These are phyloP conservation scores for cat (Felis catus) DNA, from an alignment of 2,113 vertebrate species.

Conservation along the genomic window F.catus_Fca126_mat1.0 CM031426.1:38496501-38497000, in stretches of 20 bases:
- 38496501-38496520: neutral
- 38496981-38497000: neutral
- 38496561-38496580: neutral
- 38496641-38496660: neutral
- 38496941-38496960: neutral
- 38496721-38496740: neutral
- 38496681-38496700: neutral
- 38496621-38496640: neutral
- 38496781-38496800: neutral
- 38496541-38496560: neutral
- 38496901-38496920: neutral
- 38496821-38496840: neutral
- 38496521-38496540: neutral
- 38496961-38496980: neutral
- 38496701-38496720: neutral
- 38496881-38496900: neutral
- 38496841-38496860: neutral
- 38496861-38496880: neutral
- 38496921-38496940: neutral
- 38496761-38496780: neutral
- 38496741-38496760: neutral
- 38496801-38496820: neutral
- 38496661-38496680: neutral
- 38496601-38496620: neutral
- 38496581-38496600: neutral